Evolutionary conservation across 2,888 invertebrate genomes (phyloP).

Genomic region (Ceramica pisi): DNA sequence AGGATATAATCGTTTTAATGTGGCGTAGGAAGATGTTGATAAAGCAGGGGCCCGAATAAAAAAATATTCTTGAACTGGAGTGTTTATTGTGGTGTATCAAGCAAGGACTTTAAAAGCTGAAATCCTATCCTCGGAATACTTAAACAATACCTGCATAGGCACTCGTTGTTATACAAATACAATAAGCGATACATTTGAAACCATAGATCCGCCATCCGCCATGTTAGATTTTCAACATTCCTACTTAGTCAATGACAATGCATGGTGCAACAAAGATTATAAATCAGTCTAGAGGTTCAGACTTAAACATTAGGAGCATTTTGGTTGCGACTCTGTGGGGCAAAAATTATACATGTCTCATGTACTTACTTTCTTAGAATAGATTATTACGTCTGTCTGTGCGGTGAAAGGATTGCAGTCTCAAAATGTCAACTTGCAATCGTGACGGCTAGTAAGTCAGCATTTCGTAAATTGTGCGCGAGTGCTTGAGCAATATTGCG

Average conservation of each 20-base stretch:
- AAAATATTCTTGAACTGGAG: not conserved
- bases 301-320: conserved; percentile 39
- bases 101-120: not conserved
- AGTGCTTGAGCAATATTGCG: conserved; percentile 77
- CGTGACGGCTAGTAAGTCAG: conserved; percentile 78
- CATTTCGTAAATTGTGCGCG: conserved; percentile 86
- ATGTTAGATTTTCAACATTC: conserved; percentile 53
- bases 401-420: conserved; percentile 85
- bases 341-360: conserved; percentile 38
- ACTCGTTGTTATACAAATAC: not conserved
- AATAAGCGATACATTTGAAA: conserved; percentile 40
- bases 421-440: conserved; percentile 82
- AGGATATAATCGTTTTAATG: conserved; percentile 43
- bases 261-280: conserved; percentile 40
- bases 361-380: conserved; percentile 58
- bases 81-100: not conserved
- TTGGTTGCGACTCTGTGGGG: conserved; percentile 18
- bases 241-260: conserved; percentile 36
- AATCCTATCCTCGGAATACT: not conserved
- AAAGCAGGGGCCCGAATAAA: not conserved
- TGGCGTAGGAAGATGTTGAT: conserved; percentile 6
- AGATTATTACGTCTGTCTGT: conserved; percentile 61
- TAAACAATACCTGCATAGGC: conserved; percentile 4
- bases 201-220: conserved; percentile 20
- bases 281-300: conserved; percentile 49